These are phyloP conservation scores for Cladorhizidae sp. DNA, from an alignment of 37 sponge, comb jelly and placozoan species.

Conservation along the genomic window DNA sequence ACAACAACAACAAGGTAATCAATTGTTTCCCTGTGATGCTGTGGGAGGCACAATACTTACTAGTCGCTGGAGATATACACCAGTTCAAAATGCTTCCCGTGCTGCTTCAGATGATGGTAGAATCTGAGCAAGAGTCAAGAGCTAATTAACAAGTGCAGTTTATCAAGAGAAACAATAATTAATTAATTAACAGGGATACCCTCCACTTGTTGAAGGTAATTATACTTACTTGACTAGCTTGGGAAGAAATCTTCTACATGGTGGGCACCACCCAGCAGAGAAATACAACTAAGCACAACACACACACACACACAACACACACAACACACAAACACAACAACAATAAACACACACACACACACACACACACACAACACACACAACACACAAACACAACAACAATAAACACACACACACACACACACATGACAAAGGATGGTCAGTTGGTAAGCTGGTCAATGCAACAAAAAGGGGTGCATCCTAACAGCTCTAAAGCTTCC, in stretches of 20 bases:
- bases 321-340: too few relatives aligned
- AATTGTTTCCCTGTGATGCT: not conserved
- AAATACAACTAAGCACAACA: slow-evolving; percentile 66
- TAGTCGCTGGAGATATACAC: slow-evolving; percentile 87
- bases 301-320: too few relatives aligned
- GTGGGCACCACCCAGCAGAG: slow-evolving; percentile 86
- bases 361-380: too few relatives aligned
- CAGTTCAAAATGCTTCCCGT: slow-evolving; percentile 53
- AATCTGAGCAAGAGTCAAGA: slow-evolving; percentile 64
- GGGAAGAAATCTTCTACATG: slow-evolving; percentile 75
- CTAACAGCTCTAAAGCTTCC: too few relatives aligned
- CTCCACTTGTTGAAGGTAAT: not conserved
- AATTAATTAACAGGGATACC: not conserved
- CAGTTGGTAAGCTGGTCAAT: too few relatives aligned
- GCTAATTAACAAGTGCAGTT: too few relatives aligned
- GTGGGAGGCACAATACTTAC: slow-evolving; percentile 44
- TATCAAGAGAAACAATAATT: too few relatives aligned
- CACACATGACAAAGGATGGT: too few relatives aligned
- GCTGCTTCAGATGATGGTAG: slow-evolving; percentile 68
- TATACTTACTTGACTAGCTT: slow-evolving; percentile 72
- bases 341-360: too few relatives aligned
- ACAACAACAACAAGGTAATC: not conserved
- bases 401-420: too few relatives aligned
- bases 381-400: too few relatives aligned
- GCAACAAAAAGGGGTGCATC: too few relatives aligned